Conservation (phyloP, 1,140 invertebrate species). For the Chelonus insularis region DNA sequence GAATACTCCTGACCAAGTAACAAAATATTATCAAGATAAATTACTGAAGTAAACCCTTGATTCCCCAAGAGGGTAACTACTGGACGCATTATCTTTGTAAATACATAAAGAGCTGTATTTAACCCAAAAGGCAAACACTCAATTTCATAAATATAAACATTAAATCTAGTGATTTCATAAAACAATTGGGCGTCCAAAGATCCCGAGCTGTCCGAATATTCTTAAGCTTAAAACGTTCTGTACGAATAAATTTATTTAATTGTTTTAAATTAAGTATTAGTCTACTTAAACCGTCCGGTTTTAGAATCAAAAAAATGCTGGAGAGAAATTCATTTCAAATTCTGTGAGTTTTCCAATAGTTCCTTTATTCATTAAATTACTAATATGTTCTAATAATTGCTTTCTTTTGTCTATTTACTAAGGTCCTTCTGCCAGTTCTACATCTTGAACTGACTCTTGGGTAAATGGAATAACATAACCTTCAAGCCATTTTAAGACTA, state of each 20-base stretch:
- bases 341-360: neutral
- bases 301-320: neutral
- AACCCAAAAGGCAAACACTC: slow-evolving; percentile 8
- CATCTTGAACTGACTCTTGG: neutral
- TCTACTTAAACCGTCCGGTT: neutral
- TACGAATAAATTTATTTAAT: slow-evolving; percentile 1
- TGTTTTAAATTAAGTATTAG: slow-evolving; percentile 8
- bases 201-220: neutral
- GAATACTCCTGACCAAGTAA: too few species aligned
- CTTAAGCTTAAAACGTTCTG: slow-evolving; percentile 3
- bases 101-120: slow-evolving; percentile 11
- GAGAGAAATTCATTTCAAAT: neutral
- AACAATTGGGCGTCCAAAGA: neutral
- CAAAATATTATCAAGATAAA: slow-evolving; percentile 9
- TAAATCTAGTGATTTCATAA: neutral
- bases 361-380: neutral
- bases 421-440: neutral
- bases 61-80: neutral
- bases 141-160: neutral
- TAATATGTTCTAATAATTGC: neutral
- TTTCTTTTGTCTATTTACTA: neutral
- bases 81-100: slow-evolving; percentile 7
- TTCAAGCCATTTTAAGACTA: slow-evolving; percentile 7
- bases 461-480: slow-evolving; percentile 21
- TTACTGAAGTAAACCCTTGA: neutral